phyloP scores from a whole-genome alignment of 2,888 invertebrate species.

The Heliothis peltigera region DNA sequence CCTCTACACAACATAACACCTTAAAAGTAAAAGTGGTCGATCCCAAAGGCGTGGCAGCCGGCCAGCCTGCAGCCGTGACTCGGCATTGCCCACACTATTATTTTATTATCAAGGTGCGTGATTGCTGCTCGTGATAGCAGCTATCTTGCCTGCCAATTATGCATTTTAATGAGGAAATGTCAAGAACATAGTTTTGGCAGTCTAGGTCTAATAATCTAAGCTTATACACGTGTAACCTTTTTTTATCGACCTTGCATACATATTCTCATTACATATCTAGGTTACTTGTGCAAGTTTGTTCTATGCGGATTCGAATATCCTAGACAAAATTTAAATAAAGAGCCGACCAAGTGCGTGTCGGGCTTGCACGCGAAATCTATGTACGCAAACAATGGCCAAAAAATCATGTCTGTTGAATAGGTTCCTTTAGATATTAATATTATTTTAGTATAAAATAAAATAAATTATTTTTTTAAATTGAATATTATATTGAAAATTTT shows the following conservation, averaged over 20 bases:
- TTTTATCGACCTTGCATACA: slow-evolving; percentile 5
- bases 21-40: slow-evolving; percentile 87
- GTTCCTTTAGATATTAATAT: too few species aligned
- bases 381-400: too few species aligned
- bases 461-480: too few species aligned
- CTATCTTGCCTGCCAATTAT: slow-evolving; percentile 32
- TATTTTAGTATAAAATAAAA: too few species aligned
- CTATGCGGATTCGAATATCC: not conserved
- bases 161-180: slow-evolving; percentile 68
- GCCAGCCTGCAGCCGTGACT: slow-evolving; percentile 74
- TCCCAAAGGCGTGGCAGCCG: slow-evolving; percentile 80
- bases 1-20: slow-evolving; percentile 75
- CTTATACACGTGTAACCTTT: not conserved
- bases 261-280: slow-evolving; percentile 12
- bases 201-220: slow-evolving; percentile 9
- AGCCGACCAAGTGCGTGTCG: not conserved
- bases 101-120: slow-evolving; percentile 74
- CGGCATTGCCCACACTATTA: slow-evolving; percentile 66
- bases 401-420: too few species aligned
- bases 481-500: too few species aligned
- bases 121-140: slow-evolving; percentile 67
- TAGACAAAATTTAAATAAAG: not conserved
- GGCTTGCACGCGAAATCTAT: too few species aligned
- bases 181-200: slow-evolving; percentile 68
- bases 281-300: not conserved